Evolutionary conservation across 1,140 invertebrate species (phyloP), one percentile per base, ranked within the genome.

Genomic region (Neotoxoptera formosana): DNA sequence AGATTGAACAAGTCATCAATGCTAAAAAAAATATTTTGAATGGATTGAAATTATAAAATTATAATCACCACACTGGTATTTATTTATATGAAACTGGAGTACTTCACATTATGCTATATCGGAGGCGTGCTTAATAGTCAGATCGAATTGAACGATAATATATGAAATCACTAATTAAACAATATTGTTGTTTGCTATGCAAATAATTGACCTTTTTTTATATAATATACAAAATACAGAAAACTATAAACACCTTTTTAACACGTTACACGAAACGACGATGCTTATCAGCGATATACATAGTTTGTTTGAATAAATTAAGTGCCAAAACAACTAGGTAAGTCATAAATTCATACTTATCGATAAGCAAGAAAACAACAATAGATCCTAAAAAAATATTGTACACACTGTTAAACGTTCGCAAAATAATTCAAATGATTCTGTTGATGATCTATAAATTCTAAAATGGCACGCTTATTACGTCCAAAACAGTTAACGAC

Each of bases 101-200:
- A 76, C 30, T 76, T n/a, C 6, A 17, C 17, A 34, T 6, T n/a
- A 67, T 60, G 30, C 11, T 30, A 30, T 7, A 76, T 76, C 60
- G 30, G 6, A n/a, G 9, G 60, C 60, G 60, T 76, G 30, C n/a
- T 76, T 76, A 76, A n/a, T 9, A 30, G 14, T 76, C 30, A 76
- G 14, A 76, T 76, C n/a, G n/a, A n/a, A 76, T 17, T 76, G 4
- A 76, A 76, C 30, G 60, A 76, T 76, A 76, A 76, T 30, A 30
- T 76, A n/a, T 76, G n/a, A 76, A 76, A 76, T 76, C 30, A 76
- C 60, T n/a, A 76, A 76, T 76, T 76, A 76, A 76, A 76, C 14
- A 4, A 76, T 76, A 76, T 34, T 76, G n/a, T 76, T 76, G 14
- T 76, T 76, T 76, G 1, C 30, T n/a, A n/a, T 67, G 30, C n/a